Conservation (phyloP, 1,140 invertebrate species). For the Drosophila miranda region DNA sequence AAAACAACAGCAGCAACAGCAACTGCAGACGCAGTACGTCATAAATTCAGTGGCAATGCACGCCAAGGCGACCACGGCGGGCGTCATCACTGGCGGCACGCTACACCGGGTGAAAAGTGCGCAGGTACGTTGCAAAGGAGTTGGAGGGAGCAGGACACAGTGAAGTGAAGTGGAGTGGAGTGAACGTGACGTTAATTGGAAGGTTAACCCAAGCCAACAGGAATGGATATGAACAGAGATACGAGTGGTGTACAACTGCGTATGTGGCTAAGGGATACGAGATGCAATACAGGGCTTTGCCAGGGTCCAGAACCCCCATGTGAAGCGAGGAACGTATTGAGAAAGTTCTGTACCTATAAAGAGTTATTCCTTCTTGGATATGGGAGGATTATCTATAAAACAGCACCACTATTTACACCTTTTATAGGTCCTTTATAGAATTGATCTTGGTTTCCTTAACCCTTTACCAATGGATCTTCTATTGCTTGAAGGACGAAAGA, state of each 20-base stretch:
- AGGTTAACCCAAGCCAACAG: slow-evolving; percentile 31
- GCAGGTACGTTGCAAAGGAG: slow-evolving; percentile 52
- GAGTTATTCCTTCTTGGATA: too few relatives aligned
- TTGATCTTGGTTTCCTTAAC: too few relatives aligned
- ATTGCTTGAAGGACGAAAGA: too few relatives aligned
- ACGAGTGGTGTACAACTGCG: neutral
- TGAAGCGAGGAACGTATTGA: too few relatives aligned
- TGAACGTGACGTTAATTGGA: slow-evolving; percentile 58
- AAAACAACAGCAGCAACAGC: slow-evolving; percentile 8
- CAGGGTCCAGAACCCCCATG: too few relatives aligned
- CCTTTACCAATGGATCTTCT: too few relatives aligned
- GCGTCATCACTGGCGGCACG: slow-evolving; percentile 62
- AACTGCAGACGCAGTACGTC: slow-evolving; percentile 66
- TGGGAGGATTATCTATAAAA: too few relatives aligned
- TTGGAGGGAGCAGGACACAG: neutral
- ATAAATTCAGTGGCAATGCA: slow-evolving; percentile 74
- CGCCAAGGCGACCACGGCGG: slow-evolving; percentile 70
- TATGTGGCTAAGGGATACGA: neutral
- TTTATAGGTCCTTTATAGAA: too few relatives aligned
- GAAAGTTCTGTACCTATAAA: too few relatives aligned
- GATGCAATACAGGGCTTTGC: neutral
- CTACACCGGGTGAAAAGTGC: slow-evolving; percentile 65
- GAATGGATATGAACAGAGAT: slow-evolving; percentile 15
- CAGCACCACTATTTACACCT: too few relatives aligned
- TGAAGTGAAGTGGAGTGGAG: slow-evolving; percentile 29